Conservation (phyloP, 2,113 vertebrate species). For the Halcyon senegalensis region DNA sequence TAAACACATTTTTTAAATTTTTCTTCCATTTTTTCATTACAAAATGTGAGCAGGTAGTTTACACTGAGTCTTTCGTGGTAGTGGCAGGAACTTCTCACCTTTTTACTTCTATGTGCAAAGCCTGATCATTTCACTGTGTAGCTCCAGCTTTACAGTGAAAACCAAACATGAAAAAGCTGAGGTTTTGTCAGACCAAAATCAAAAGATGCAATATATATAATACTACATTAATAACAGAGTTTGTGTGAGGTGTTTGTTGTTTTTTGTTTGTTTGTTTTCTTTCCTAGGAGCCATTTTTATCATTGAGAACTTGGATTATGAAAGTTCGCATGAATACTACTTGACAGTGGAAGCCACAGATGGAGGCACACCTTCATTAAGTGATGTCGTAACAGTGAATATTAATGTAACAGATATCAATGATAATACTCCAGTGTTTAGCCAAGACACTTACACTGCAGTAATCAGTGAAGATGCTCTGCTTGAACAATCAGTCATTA, state of each 20-base stretch:
- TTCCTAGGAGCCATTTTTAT: constrained; percentile 89
- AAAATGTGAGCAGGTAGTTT: background rate
- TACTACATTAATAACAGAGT: background rate
- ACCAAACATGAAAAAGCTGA: background rate
- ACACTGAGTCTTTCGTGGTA: background rate
- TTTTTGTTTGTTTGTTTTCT: background rate
- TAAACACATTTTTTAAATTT: background rate
- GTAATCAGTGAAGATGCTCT: constrained; percentile 91
- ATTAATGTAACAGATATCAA: constrained; percentile 96
- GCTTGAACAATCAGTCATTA: constrained; percentile 85
- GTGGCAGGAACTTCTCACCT: background rate
- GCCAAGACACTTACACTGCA: constrained; percentile 87
- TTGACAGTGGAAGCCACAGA: constrained; percentile 93
- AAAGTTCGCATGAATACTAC: constrained; percentile 92
- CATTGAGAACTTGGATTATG: constrained; percentile 90
- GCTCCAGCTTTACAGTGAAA: background rate
- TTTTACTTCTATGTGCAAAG: background rate
- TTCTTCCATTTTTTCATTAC: background rate
- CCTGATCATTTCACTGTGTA: background rate
- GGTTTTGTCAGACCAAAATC: background rate
- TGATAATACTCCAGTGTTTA: constrained; percentile 91
- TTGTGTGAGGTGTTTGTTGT: background rate
- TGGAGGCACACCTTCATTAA: constrained; percentile 89
- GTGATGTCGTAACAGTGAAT: constrained; percentile 91
- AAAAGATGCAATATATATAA: background rate